Percentiles rank a stretch among this genome's conserved stretches.
These are phyloP conservation scores for Alosa alosa DNA, from an alignment of 2,113 vertebrate species.

Conservation along the genomic window DNA sequence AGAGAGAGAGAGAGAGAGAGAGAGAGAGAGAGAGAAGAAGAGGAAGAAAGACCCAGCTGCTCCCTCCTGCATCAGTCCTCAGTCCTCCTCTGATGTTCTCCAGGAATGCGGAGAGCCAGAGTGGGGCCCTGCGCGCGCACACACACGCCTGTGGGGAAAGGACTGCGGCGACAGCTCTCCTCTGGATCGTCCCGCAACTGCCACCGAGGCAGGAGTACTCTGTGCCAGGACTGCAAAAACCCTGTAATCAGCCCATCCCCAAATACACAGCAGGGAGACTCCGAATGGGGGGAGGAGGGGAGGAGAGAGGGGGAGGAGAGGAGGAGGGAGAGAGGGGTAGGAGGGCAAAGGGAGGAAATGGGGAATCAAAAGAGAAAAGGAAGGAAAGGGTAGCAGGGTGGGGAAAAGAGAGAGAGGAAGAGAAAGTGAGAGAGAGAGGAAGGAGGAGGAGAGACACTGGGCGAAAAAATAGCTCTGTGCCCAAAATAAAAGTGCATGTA, in stretches of 20 bases:
- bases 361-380: background rate
- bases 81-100: too few relatives aligned
- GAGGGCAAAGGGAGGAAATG: background rate
- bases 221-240: background rate
- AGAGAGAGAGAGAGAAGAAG: constrained; percentile 9
- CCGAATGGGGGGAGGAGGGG: background rate
- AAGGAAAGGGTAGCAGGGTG: background rate
- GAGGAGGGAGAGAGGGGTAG: background rate
- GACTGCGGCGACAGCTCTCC: background rate
- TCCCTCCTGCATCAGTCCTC: background rate
- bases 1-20: background rate
- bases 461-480: background rate
- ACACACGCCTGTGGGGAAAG: background rate
- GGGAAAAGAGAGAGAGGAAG: background rate
- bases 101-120: too few relatives aligned
- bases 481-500: constrained; percentile 2
- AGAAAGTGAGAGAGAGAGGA: constrained; percentile 12
- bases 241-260: constrained; percentile 10
- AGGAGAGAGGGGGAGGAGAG: background rate
- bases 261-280: background rate
- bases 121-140: too few relatives aligned
- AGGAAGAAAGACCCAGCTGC: background rate
- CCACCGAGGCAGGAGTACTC: background rate
- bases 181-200: background rate
- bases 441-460: background rate